Base-by-base conservation (phyloP, 1,140 invertebrate species). In the Zaprionus ghesquierei region DNA sequence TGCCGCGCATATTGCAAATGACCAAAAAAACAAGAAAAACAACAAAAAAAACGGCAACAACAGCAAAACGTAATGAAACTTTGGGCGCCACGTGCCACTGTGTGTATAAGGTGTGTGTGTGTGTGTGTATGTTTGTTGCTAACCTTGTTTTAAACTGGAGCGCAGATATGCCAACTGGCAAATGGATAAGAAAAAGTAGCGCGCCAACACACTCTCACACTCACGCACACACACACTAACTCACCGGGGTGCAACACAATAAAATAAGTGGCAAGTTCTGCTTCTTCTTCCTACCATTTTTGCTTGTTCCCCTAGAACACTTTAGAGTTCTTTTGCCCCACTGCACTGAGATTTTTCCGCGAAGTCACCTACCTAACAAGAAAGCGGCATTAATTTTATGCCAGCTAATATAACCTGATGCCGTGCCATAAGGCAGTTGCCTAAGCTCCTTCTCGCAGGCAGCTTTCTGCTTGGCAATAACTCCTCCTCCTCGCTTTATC, bases 1-100 rank as follows among this genome's bases (percentile, higher is more conserved):
- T 79, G 72, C 68, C 72, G 77, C 66, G 70, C 77, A 85, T 76
- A 80, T 85, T 85, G 81, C 82, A 86, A 87, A 86, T 82, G 79
- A 82, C 79, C 75, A 65, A 86, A 86, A 86, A 72, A 65, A 29
- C 75, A 82, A 68, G 56, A 35, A 29, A 25, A 54, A 59, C 3
- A 63, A 31, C 49, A 64, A 60, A 27, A 27, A 54, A 25, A 41
- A 33, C 6, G 18, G 69, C 46, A 69, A 76, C 77, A 69, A 66
- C 68, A 54, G 65, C 72, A 70, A 63, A 70, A 53, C 35, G 38
- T 55, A 69, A 38, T 56, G 49, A 59, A 70, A 70, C 54, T 70
- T 75, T 74, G 10, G 31, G 44, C 13, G 27, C 54, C 53, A 55
- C 44, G 58, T 63, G 51, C 49, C 35, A n/a, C 27, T 50, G 23